Evolutionary conservation across 2,888 invertebrate species (phyloP), one percentile per base, ranked within the genome.

Genomic region (Cephus spinipes): DNA sequence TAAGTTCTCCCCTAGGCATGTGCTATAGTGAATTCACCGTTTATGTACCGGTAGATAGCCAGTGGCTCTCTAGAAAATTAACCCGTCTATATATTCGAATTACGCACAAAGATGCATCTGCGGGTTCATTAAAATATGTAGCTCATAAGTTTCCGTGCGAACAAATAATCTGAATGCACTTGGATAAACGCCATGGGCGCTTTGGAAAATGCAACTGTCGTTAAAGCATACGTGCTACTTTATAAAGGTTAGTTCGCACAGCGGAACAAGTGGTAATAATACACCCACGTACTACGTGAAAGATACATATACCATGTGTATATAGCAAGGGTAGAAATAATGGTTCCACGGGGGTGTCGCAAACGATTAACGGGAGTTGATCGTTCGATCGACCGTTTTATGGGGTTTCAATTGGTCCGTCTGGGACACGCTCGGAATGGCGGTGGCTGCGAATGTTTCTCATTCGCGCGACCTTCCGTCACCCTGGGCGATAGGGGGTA

Each of bases 401-500:
- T 55, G 55, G 55, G 23, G 55, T 55, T 55, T 55, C 55, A 55
- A 55, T 55, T 55, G 55, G 55, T 55, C 55, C 55, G 55, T 15
- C 55, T 55, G 55, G 55, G 55, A 55, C 55, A 55, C 23, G 55
- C 23, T 55, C 23, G 15, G 55, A 55, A 55, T 55, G 55, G 55
- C 55, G 23, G 1, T 55, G 55, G 55, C 55, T 55, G 55, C 23
- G 55, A 55, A 55, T 55, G 55, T 55, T 55, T 55, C 55, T 55
- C 55, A 9, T 55, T 55, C 34, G 34, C 34, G 32, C 32, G 32
- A 30, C 73, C 74, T n/a, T 31, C 31, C 69, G 34, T 15, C 71
- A 36, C 69, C 73, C 71, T 73, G 73, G 73, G 36, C 55, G 68
- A 69, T 69, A 76, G 81, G 78, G 78, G 69, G 75, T 35, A 77